Percentiles rank a stretch among this genome's conserved stretches.
phyloP scores from a whole-genome alignment of 1,140 invertebrate species.

The Gryon sp. region DNA sequence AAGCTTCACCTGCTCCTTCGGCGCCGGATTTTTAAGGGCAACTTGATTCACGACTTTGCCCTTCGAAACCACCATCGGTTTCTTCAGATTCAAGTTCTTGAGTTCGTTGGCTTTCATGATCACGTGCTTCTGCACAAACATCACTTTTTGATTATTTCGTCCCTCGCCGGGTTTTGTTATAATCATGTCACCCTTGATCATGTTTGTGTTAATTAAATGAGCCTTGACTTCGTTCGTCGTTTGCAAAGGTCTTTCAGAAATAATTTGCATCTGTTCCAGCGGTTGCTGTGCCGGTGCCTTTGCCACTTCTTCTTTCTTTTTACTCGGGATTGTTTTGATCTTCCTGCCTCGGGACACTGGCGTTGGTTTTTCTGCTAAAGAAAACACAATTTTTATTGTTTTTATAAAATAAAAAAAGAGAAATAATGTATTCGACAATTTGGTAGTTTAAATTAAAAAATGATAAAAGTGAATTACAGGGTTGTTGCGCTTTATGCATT shows the following conservation, averaged over 20 bases:
- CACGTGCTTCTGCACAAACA: constrained; percentile 75
- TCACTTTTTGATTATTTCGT: constrained; percentile 70
- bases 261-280: too few species aligned
- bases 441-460: too few species aligned
- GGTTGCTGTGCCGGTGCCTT: constrained; percentile 10
- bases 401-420: constrained; percentile 1
- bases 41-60: constrained; percentile 66
- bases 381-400: constrained; percentile 2
- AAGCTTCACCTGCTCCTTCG: constrained; percentile 68
- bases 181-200: constrained; percentile 77
- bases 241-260: constrained; percentile 69
- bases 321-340: constrained; percentile 64
- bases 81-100: constrained; percentile 66
- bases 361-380: constrained; percentile 27
- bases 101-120: constrained; percentile 72
- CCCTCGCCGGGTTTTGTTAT: constrained; percentile 74
- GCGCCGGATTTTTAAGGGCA: constrained; percentile 60
- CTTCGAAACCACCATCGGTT: constrained; percentile 68
- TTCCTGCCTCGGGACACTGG: constrained; percentile 62
- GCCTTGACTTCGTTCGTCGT: constrained; percentile 77
- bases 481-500: too few species aligned
- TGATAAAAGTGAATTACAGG: too few species aligned
- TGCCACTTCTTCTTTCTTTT: constrained; percentile 71
- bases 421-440: too few species aligned
- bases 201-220: constrained; percentile 76